Evolutionary conservation across 1,140 invertebrate species (phyloP), one percentile per base, ranked within the genome.

Genomic region (Diachasma alloeum): DNA sequence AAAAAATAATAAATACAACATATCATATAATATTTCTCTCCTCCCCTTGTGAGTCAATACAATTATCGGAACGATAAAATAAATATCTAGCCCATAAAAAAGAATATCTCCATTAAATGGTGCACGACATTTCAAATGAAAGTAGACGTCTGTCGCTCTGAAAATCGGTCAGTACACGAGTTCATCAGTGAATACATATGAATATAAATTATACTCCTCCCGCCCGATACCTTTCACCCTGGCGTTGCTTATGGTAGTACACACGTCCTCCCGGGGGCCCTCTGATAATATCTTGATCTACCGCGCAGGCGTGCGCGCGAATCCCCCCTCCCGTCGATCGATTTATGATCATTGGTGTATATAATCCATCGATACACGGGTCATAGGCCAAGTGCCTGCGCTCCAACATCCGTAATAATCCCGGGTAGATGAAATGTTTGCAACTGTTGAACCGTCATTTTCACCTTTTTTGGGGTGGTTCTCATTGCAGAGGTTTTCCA

Each of bases 111-210:
- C 31, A 31, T 31, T 31, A 31, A 6, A 31, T 6, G 31, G 44
- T 3, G n/a, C 44, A 46, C 44, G 44, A 46, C 1, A 11, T 46
- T 46, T 46, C 44, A 4, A 46, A 68, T 68, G 66, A 68, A 68
- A 68, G 66, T 68, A 36, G 22, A 26, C 66, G 37, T 68, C 37
- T 17, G 26, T 68, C 66, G 66, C 31, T 68, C 66, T n/a, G 26
- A 26, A 68, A 31, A 68, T 68, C 66, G 66, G 66, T 68, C 24
- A 68, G 66, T n/a, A 68, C 66, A 68, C 36, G 37, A 31, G 66
- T 39, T 37, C 66, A n/a, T 26, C 37, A 26, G n/a, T 68, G 26
- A 68, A 39, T 39, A 17, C 31, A 39, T 17, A 68, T 68, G 31
- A 31, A 31, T 31, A 6, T 31, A 31, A 31, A 31, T 31, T 6